Evolutionary conservation across 2,888 invertebrate genomes (phyloP), one percentile per base, ranked within the genome.

Genomic region (Clunio marinus): DNA sequence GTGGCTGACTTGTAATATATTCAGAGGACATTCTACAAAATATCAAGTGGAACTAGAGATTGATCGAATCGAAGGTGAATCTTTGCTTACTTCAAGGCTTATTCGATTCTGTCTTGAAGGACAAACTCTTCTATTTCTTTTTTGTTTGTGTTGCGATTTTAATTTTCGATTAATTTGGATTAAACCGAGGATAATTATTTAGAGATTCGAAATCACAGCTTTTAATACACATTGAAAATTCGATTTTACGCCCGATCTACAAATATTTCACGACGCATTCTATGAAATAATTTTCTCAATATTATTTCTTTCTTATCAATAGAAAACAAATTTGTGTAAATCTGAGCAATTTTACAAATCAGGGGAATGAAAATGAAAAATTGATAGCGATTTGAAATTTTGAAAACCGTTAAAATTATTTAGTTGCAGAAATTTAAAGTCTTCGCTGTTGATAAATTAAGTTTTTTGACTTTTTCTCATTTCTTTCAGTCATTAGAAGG

Each of bases 1-100:
- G 66, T 66, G 51, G 32, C 46, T 66, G 66, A n/a, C 46, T 24
- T 24, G 66, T 46, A 25, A 66, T 66, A 24, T 22, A 63, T 46
- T 63, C 25, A n/a, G 45, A 45, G 10, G 45, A 63, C 27, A 45
- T 58, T 58, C 58, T 27, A 2, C 3, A 46, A 46, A 46, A 13
- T 32, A 8, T 32, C 13, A 13, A 27, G 27, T 57, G 25, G 4
- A 17, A 17, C 17, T 17, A 7, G 17, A 4, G 51, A 17, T 51
- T 7, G 2, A 10, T 32, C 10, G 25, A 27, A n/a, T 57, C 27
- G 57, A 57, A 57, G 27, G 2, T 25, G 25, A 57, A 4, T 57
- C 8, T 32, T 32, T 32, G 25, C 20, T 51, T 27, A 57, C 57
- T 57, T 57, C 27, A 2, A 32, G 10, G 32, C 32, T 10, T 10